Base-by-base conservation (phyloP, 2,888 invertebrate genomes). In the Lysandra coridon region DNA sequence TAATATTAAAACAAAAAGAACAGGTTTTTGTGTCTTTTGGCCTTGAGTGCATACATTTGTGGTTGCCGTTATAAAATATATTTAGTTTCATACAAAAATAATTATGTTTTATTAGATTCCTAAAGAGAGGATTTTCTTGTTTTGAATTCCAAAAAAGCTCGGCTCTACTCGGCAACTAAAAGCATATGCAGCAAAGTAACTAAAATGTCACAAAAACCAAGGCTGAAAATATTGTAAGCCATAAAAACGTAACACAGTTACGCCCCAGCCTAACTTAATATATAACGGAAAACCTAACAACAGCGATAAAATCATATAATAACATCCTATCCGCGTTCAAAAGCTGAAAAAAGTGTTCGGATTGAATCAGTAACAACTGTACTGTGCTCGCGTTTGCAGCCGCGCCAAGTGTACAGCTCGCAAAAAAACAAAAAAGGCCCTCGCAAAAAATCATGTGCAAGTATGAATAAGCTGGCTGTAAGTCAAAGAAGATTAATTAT, bases 351-450 rank as follows among this genome's bases (percentile, higher is more conserved):
- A 76, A 76, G 57, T 76, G 76, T 76, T 76, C 53, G 76, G 76
- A 76, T 76, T 76, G 53, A 76, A 76, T 76, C 76, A 76, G 76
- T 76, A 76, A 76, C 76, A 76, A 76, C 76, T 76, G 53, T 57
- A 57, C 76, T 33, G 53, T 30, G 33, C 53, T 57, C 33, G 76
- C 76, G 57, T 76, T 76, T 30, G 33, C 76, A 76, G 76, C 57
- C 76, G 33, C 57, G 76, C 76, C 76, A 76, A 76, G 76, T 76
- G 76, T 76, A 76, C 57, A 17, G 53, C 5, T 30, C 30, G 76
- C 76, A 76, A 57, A 76, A 76, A 76, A 76, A 37, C 5, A 37
- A 23, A 44, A 44, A 17, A 57, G 57, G 17, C 17, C n/a, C 1
- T 44, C n/a, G n/a, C 23, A 40, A 74, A 40, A 73, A 69, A 37